phyloP scores from a whole-genome alignment of 2,888 invertebrate genomes.

The Agriopis leucophaearia region DNA sequence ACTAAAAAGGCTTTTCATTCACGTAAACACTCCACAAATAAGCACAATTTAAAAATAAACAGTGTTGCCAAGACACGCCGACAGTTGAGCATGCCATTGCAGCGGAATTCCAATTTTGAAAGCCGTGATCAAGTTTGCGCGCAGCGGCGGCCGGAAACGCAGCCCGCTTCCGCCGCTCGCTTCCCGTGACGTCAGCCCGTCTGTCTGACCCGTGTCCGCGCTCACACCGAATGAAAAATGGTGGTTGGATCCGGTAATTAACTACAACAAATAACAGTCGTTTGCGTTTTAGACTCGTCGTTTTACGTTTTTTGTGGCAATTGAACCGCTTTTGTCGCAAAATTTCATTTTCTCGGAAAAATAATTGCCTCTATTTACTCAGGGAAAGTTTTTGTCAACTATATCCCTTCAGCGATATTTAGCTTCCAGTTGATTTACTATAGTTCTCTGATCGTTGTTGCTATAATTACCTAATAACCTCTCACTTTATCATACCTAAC shows the following conservation, averaged over 20 bases:
- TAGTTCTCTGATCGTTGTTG: no score
- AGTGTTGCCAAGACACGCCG: constrained; percentile 18
- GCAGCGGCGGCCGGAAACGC: constrained; percentile 66
- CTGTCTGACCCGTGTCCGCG: constrained; percentile 51
- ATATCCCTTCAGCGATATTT: no score
- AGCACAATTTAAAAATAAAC: constrained; percentile 32
- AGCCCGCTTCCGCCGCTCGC: constrained; percentile 71
- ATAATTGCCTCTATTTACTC: no score
- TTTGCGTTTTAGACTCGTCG: constrained; percentile 10
- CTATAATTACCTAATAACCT: no score
- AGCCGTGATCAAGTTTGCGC: constrained; percentile 69
- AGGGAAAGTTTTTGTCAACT: no score
- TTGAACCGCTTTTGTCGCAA: neutral
- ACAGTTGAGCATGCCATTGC: constrained; percentile 28
- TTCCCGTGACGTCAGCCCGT: constrained; percentile 71
- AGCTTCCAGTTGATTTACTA: no score
- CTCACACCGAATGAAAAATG: constrained; percentile 50
- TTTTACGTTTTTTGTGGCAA: neutral
- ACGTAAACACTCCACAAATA: constrained; percentile 16
- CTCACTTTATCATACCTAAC: no score
- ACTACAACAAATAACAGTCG: constrained; percentile 11
- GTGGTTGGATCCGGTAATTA: constrained; percentile 23
- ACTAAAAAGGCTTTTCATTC: neutral
- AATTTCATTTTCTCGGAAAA: neutral
- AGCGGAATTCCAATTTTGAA: constrained; percentile 59